Evolutionary conservation across 2,113 vertebrate species (phyloP).

Genomic region (Chinchilla lanigera): DNA sequence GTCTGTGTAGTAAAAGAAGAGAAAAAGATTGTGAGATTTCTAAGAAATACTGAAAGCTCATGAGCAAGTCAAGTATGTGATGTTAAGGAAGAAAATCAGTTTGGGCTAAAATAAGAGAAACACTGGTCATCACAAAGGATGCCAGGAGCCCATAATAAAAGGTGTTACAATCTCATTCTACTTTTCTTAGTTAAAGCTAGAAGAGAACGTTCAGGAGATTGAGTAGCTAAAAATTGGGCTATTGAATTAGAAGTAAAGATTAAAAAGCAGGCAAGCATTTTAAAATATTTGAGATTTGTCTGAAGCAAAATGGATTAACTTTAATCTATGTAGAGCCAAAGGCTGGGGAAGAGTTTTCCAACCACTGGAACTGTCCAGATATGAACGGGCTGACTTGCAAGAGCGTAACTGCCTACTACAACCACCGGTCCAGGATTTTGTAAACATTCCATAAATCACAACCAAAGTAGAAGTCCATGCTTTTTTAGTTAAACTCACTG

Average conservation of each 20-base stretch:
- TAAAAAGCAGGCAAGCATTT: not conserved
- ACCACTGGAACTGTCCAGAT: not conserved
- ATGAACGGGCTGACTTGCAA: not conserved
- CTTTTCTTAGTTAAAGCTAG: not conserved
- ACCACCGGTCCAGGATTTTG: not conserved
- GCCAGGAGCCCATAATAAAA: not conserved
- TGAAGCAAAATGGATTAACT: not conserved
- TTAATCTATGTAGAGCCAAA: not conserved
- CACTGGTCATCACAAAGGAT: not conserved
- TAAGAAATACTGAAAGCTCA: not conserved
- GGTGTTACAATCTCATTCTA: not conserved
- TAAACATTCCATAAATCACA: not conserved
- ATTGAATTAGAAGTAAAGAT: slow-evolving; percentile 6
- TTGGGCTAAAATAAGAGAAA: not conserved
- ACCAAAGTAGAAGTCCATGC: not conserved
- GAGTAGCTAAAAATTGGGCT: not conserved
- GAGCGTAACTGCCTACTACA: not conserved
- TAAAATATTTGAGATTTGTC: slow-evolving; percentile 17
- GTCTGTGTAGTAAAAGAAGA: not conserved
- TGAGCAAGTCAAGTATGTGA: slow-evolving; percentile 27
- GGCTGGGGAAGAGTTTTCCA: not conserved
- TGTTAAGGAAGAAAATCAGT: slow-evolving; percentile 13
- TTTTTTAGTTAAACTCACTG: slow-evolving; percentile 17
- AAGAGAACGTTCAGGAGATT: not conserved
- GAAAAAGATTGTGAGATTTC: not conserved